Conservation (phyloP, 1,140 invertebrate genomes). For the Dendrolimus kikuchii region DNA sequence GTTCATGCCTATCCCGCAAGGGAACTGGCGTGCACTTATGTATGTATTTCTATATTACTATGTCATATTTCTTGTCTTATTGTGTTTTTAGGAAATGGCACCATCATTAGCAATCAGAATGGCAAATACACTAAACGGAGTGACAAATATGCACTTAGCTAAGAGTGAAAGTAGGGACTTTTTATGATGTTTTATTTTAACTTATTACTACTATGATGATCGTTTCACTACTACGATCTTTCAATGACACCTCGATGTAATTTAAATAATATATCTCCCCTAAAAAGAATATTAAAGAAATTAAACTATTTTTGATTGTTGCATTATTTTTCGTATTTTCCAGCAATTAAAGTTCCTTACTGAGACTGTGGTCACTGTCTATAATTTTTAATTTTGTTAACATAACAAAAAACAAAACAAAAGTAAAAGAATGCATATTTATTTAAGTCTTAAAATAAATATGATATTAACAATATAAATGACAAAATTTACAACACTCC, state of each 20-base stretch:
- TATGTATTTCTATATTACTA: neutral
- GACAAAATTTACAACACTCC: slow-evolving; percentile 53
- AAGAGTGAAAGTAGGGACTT: neutral
- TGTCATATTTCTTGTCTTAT: neutral
- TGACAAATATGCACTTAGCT: slow-evolving; percentile 12
- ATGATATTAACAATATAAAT: slow-evolving; percentile 45
- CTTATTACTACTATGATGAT: too few relatives aligned
- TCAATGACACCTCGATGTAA: too few relatives aligned
- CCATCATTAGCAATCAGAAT: slow-evolving; percentile 17
- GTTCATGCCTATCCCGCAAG: too few relatives aligned
- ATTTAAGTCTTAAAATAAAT: slow-evolving; percentile 59
- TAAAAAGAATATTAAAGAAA: too few relatives aligned
- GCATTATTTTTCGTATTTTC: too few relatives aligned
- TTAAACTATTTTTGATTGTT: too few relatives aligned
- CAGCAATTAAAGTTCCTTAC: too few relatives aligned
- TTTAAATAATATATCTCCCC: too few relatives aligned
- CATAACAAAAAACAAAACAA: slow-evolving; percentile 9
- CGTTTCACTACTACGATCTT: too few relatives aligned
- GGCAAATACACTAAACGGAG: slow-evolving; percentile 14
- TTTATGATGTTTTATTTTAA: too few relatives aligned
- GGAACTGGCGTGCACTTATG: too few relatives aligned
- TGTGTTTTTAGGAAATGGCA: slow-evolving; percentile 20
- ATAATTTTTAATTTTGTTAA: neutral
- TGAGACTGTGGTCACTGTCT: too few relatives aligned
- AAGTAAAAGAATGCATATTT: slow-evolving; percentile 54